Conservation (phyloP, 2,888 invertebrate genomes). For the Zygothrica quintamaculata region DNA sequence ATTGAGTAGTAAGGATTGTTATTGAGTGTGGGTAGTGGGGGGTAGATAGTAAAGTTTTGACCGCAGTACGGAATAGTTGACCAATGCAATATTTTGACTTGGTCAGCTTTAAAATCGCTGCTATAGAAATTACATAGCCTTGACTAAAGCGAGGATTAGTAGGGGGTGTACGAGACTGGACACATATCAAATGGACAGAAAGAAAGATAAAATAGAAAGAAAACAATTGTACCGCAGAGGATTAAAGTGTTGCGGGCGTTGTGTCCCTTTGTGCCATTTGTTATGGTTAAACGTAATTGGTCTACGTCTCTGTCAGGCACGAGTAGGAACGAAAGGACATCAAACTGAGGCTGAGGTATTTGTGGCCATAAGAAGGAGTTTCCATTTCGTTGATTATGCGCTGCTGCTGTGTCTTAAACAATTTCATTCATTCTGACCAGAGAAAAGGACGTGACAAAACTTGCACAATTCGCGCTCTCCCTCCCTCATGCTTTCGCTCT, state of each 20-base stretch:
- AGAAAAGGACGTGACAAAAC: slow-evolving; percentile 20
- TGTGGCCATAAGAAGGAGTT: slow-evolving; percentile 7
- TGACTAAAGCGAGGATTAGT: no score
- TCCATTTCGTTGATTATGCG: slow-evolving; percentile 10
- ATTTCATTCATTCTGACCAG: no score
- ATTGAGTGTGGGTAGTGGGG: background rate
- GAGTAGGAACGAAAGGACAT: background rate
- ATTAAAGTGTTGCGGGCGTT: no score
- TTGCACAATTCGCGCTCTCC: no score
- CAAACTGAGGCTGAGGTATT: slow-evolving; percentile 2
- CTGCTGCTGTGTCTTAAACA: slow-evolving; percentile 6
- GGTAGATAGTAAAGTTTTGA: slow-evolving; percentile 8
- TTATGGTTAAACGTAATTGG: slow-evolving; percentile 56
- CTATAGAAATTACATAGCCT: no score
- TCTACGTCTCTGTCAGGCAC: no score
- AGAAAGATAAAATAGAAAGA: background rate
- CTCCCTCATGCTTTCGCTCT: no score
- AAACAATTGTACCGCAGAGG: slow-evolving; percentile 1
- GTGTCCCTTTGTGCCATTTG: slow-evolving; percentile 41
- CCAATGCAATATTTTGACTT: slow-evolving; percentile 74
- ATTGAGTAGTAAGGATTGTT: background rate
- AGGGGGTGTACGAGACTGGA: slow-evolving; percentile 1
- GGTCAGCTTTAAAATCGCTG: slow-evolving; percentile 62
- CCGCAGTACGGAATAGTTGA: slow-evolving; percentile 71
- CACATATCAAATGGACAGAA: background rate